A percentile compares a stretch with the other conserved stretches of the same genome.
These are phyloP conservation scores for Drosophila peninsularis DNA, from an alignment of 2,888 invertebrate genomes.

Conservation along the genomic window DNA sequence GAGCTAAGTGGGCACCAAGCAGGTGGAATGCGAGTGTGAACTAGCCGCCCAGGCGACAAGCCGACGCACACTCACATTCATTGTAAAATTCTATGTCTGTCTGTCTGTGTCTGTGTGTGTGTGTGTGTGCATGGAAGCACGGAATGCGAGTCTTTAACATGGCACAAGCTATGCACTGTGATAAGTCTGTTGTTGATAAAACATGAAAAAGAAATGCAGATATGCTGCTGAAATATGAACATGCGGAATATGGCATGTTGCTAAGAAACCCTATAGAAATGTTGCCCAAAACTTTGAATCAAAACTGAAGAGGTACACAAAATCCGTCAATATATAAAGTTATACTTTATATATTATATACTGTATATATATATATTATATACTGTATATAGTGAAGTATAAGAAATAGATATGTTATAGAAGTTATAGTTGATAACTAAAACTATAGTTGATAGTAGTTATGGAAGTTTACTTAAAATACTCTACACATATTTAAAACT, in stretches of 20 bases:
- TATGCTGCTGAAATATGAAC: conserved; percentile 9
- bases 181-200: conserved; percentile 33
- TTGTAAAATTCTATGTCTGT: conserved; percentile 11
- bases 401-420: too few species aligned
- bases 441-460: too few species aligned
- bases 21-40: conserved; percentile 59
- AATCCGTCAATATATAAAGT: too few species aligned
- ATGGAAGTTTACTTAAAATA: too few species aligned
- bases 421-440: too few species aligned
- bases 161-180: conserved; percentile 37
- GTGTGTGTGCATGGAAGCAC: not conserved
- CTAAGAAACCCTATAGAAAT: not conserved
- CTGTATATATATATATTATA: too few species aligned
- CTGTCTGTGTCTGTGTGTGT: conserved; percentile 6
- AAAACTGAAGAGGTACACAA: too few species aligned
- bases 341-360: too few species aligned
- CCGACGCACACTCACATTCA: conserved; percentile 36
- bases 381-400: too few species aligned
- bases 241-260: conserved; percentile 8
- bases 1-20: conserved; percentile 28
- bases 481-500: too few species aligned
- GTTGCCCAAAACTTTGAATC: too few species aligned
- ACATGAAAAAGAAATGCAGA: conserved; percentile 21
- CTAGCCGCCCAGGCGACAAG: conserved; percentile 61
- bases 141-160: conserved; percentile 24